Evolutionary conservation across 2,113 vertebrate genomes (phyloP).

Genomic region (Cynopterus brachyotis): DNA sequence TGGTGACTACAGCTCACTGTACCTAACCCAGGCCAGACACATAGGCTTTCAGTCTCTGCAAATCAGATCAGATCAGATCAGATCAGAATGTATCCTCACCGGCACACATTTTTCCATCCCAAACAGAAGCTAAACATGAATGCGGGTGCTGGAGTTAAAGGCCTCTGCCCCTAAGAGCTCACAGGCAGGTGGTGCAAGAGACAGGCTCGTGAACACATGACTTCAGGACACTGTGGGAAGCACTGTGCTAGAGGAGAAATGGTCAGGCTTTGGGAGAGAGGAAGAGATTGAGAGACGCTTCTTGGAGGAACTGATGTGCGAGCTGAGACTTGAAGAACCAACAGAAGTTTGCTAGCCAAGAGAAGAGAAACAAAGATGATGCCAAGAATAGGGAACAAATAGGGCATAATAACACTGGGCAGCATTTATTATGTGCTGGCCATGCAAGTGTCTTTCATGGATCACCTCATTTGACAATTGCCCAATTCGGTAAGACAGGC

Average conservation of each 20-base stretch:
- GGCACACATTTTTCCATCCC: not conserved
- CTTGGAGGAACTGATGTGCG: not conserved
- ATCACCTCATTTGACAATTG: not conserved
- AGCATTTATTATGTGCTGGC: fast-evolving
- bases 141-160: not conserved
- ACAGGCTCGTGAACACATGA: not conserved
- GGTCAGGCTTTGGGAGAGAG: not conserved
- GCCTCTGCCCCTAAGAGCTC: not conserved
- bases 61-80: not conserved
- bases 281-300: not conserved
- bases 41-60: fast-evolving
- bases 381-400: fast-evolving
- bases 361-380: not conserved
- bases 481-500: not conserved
- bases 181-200: not conserved
- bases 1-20: not conserved
- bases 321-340: not conserved
- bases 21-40: not conserved
- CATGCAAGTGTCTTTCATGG: fast-evolving
- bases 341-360: too few species aligned
- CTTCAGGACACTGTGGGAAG: not conserved
- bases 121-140: not conserved
- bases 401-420: fast-evolving
- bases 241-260: fast-evolving
- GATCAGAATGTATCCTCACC: fast-evolving